These are phyloP conservation scores for Rhyacophila evoluta DNA, from an alignment of 2,888 invertebrate species.

Conservation along the genomic window DNA sequence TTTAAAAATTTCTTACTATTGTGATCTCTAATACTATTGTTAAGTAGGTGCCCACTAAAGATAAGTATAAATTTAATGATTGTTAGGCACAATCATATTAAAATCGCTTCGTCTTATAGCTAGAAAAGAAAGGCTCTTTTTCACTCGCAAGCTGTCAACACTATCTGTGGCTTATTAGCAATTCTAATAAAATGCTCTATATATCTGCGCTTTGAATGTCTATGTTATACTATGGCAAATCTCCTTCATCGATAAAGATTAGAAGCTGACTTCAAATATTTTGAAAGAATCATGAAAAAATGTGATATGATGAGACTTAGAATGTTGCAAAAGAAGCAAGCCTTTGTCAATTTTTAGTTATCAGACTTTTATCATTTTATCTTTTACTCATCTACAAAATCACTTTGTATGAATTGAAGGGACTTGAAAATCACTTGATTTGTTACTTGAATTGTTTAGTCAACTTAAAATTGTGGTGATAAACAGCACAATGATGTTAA, in stretches of 20 bases:
- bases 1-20: background rate
- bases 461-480: no score
- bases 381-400: no score
- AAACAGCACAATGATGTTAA: no score
- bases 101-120: no score
- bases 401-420: no score
- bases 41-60: background rate
- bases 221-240: background rate
- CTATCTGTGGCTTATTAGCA: background rate
- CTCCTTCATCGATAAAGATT: no score
- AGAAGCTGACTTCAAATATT: background rate
- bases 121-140: background rate
- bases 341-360: background rate
- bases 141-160: background rate
- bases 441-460: no score
- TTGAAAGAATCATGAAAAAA: background rate
- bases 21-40: background rate
- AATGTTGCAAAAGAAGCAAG: background rate
- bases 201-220: background rate
- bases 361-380: no score
- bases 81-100: no score
- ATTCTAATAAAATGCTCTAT: background rate
- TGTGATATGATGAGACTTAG: constrained; percentile 5
- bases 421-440: no score
- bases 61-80: no score